These are phyloP conservation scores for Parazoanthus swiftii DNA, from an alignment of 92 coral and sea anemone species.

Conservation along the genomic window DNA sequence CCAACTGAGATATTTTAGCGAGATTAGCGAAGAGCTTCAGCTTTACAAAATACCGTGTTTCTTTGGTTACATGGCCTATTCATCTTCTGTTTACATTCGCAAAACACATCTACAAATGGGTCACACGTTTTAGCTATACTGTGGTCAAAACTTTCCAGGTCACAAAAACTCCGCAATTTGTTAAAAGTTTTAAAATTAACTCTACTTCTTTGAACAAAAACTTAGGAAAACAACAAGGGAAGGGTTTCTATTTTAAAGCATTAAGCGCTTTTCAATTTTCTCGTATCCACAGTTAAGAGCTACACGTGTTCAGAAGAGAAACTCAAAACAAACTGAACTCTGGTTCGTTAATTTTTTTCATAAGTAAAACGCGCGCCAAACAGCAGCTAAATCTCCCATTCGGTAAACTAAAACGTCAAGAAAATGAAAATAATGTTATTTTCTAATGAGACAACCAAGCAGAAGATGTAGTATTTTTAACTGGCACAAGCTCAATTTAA, in stretches of 20 bases:
- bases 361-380: neutral
- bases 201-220: neutral
- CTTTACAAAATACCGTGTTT: neutral
- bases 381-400: neutral
- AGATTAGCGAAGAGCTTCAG: neutral
- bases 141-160: conserved; percentile 1
- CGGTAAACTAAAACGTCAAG: conserved; percentile 6
- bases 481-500: conserved; percentile 26
- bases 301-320: conserved; percentile 13
- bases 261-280: neutral
- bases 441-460: conserved; percentile 6
- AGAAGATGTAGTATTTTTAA: neutral
- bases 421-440: neutral
- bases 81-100: conserved; percentile 53
- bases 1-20: conserved; percentile 9
- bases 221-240: conserved; percentile 4
- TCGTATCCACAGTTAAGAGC: neutral
- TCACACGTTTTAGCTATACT: conserved; percentile 46
- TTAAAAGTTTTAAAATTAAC: conserved; percentile 26
- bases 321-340: neutral
- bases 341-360: neutral
- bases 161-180: conserved; percentile 18
- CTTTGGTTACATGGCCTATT: conserved; percentile 3
- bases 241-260: neutral
- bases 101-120: conserved; percentile 45